These are phyloP conservation scores for Siniperca scherzeri DNA, from an alignment of 2,797 vertebrate genomes.

Conservation along the genomic window DNA sequence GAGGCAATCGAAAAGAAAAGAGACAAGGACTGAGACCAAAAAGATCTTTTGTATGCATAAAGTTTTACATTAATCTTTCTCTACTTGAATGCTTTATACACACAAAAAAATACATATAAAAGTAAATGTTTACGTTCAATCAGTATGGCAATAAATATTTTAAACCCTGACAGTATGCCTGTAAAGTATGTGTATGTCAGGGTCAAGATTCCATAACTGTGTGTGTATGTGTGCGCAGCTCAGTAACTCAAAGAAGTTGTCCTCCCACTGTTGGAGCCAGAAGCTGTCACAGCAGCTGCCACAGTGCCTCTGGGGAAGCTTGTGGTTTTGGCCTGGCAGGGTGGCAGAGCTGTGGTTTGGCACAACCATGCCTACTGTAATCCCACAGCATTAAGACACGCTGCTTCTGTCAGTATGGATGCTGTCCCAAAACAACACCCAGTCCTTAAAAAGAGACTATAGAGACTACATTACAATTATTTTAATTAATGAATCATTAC, in stretches of 20 bases:
- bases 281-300: conserved; percentile 58
- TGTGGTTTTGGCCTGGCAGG: conserved; percentile 62
- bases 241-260: conserved; percentile 24
- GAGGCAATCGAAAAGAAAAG: background rate
- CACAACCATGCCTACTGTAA: conserved; percentile 55
- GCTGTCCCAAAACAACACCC: conserved; percentile 10
- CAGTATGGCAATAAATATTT: background rate
- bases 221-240: conserved; percentile 16
- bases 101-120: background rate
- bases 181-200: conserved; percentile 3
- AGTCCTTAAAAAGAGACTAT: background rate
- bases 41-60: background rate
- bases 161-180: background rate
- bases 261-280: conserved; percentile 36
- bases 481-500: background rate
- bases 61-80: background rate
- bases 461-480: background rate
- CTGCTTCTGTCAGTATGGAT: conserved; percentile 20
- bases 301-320: conserved; percentile 59
- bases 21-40: background rate
- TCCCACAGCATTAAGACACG: conserved; percentile 54
- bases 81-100: background rate
- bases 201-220: conserved; percentile 17
- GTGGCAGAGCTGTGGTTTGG: conserved; percentile 72
- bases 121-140: background rate